Evolutionary conservation across 2,888 invertebrate species (phyloP), one percentile per base, ranked within the genome.

Genomic region (Spialia ferax): DNA sequence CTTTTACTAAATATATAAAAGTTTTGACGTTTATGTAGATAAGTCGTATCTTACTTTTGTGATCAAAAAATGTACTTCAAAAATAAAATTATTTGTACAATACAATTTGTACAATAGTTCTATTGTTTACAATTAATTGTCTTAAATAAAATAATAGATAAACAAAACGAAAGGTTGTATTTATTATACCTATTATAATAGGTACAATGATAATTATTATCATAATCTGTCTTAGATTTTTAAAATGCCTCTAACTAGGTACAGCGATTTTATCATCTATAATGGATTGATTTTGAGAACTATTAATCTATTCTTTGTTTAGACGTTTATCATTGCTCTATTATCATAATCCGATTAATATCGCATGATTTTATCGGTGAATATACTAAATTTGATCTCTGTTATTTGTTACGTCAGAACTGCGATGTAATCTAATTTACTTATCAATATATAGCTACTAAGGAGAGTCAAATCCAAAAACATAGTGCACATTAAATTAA

Each of bases 361-460:
- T 42, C 15, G 15, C 38, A 2, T 38, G 3, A 1, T 3, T 35
- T 35, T 35, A 42, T 42, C 38, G 5, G n/a, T n/a, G n/a, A n/a
- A n/a, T n/a, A n/a, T n/a, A n/a, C 6, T 32, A 32, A 5, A 15
- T 42, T 42, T 42, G n/a, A 42, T 42, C 38, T 38, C 11, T 32
- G 15, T 42, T 42, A n/a, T 42, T 42, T 26, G 26, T 42, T 42
- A 42, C 38, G 38, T 42, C 38, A 42, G 38, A n/a, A 15, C 38
- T 42, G n/a, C n/a, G 3, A 6, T 42, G 15, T 42, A 15, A 42
- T 42, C 38, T 42, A 15, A 42, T 42, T 6, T 42, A n/a, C 6
- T 15, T 42, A 0, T 2, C 29, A 32, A 32, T 32, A 32, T 6
- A 26, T 26, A 26, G 26, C 2, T 26, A 26, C 6, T 26, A 26